phyloP scores from a whole-genome alignment of 1,140 invertebrate species.

The Habropoda laboriosa region DNA sequence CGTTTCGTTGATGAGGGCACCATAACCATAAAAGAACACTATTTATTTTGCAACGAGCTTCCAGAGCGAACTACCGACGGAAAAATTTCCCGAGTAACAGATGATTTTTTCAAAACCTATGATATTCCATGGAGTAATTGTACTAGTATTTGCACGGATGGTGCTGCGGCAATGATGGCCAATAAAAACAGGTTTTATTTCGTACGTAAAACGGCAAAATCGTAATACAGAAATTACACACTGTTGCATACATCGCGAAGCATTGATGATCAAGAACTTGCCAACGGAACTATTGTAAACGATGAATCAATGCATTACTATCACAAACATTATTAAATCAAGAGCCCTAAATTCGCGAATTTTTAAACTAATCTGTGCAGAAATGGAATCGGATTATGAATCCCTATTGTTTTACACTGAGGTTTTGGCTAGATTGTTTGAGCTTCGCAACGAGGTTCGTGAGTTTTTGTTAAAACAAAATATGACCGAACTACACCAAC shows the following conservation, averaged over 20 bases:
- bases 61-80: not conserved
- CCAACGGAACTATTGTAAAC: constrained; percentile 36
- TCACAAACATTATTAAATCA: constrained; percentile 74
- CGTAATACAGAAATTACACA: too few relatives aligned
- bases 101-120: constrained; percentile 63
- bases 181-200: too few relatives aligned
- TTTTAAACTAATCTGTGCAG: constrained; percentile 70
- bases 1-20: too few relatives aligned
- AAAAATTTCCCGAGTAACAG: constrained; percentile 58
- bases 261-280: too few relatives aligned
- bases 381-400: too few relatives aligned
- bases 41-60: constrained; percentile 45
- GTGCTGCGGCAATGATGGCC: constrained; percentile 44
- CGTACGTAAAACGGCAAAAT: too few relatives aligned
- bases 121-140: constrained; percentile 61
- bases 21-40: constrained; percentile 61
- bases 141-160: constrained; percentile 59
- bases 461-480: constrained; percentile 54
- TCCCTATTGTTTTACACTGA: constrained; percentile 71
- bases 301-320: constrained; percentile 50
- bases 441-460: constrained; percentile 67
- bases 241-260: too few relatives aligned
- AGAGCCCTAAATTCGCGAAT: constrained; percentile 69
- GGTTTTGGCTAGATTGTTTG: constrained; percentile 72
- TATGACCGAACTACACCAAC: constrained; percentile 53